Conservation (phyloP, 2,113 vertebrate species). For the Pseudolaguvia tuberculata region DNA sequence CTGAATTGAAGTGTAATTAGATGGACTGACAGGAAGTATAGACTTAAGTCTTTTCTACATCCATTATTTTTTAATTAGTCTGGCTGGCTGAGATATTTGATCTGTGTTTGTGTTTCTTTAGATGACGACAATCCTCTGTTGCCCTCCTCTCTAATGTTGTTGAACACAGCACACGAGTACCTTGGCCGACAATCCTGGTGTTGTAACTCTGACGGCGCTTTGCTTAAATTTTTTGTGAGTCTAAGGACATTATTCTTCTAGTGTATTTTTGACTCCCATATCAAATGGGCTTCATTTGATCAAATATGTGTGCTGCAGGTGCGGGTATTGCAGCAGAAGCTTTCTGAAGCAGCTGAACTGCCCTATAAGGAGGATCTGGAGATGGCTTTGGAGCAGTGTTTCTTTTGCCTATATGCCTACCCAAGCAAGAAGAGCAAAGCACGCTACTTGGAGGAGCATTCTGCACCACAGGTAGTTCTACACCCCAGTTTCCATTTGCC, state of each 20-base stretch:
- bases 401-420: conserved; percentile 90
- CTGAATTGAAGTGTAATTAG: too few species aligned
- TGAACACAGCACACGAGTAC: conserved; percentile 94
- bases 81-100: conserved; percentile 9
- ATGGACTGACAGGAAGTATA: too few species aligned
- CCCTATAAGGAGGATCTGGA: conserved; percentile 95
- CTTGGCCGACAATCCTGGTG: conserved; percentile 91
- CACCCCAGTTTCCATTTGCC: too few species aligned
- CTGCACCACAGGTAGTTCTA: conserved; percentile 80
- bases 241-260: neutral
- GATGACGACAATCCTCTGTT: conserved; percentile 80
- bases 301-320: conserved; percentile 66
- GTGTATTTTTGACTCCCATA: neutral
- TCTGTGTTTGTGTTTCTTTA: conserved; percentile 48
- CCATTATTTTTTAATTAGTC: neutral
- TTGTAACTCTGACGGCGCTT: conserved; percentile 86
- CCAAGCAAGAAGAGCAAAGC: conserved; percentile 98
- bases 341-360: conserved; percentile 75
- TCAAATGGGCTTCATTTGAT: neutral
- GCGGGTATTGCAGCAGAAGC: conserved; percentile 82
- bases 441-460: conserved; percentile 93
- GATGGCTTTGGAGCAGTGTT: conserved; percentile 92
- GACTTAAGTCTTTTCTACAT: too few species aligned
- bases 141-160: conserved; percentile 90
- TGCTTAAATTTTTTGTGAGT: conserved; percentile 94